phyloP scores from a whole-genome alignment of 2,113 vertebrate species.

The Aegithalos caudatus region DNA sequence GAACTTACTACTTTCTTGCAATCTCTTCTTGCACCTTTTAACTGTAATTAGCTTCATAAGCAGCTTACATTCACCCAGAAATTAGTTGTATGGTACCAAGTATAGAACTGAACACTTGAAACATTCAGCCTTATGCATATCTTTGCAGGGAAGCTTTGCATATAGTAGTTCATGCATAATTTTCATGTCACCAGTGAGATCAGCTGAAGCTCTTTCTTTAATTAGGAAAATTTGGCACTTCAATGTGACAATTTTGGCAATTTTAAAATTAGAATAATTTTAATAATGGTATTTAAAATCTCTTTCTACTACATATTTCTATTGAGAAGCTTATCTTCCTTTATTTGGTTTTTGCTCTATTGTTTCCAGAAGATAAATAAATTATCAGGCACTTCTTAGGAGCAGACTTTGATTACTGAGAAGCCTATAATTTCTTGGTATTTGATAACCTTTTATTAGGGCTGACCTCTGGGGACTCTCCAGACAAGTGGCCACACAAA shows the following conservation, averaged over 20 bases:
- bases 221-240: background rate
- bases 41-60: background rate
- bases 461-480: background rate
- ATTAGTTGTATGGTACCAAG: background rate
- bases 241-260: background rate
- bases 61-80: background rate
- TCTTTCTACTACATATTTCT: background rate
- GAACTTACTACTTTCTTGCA: background rate
- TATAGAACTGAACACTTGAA: background rate
- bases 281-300: background rate
- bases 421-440: background rate
- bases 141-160: background rate
- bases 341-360: background rate
- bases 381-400: background rate
- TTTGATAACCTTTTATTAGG: conserved; percentile 22
- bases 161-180: background rate
- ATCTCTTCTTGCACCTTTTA: background rate
- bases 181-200: background rate
- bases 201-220: background rate
- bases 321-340: background rate
- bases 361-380: background rate
- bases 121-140: background rate
- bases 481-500: background rate
- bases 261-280: background rate
- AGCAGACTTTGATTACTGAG: background rate